Percentiles rank a stretch among this genome's conserved stretches.
phyloP scores from a whole-genome alignment of 2,797 vertebrate species.

The Gambelia wislizenii region DNA sequence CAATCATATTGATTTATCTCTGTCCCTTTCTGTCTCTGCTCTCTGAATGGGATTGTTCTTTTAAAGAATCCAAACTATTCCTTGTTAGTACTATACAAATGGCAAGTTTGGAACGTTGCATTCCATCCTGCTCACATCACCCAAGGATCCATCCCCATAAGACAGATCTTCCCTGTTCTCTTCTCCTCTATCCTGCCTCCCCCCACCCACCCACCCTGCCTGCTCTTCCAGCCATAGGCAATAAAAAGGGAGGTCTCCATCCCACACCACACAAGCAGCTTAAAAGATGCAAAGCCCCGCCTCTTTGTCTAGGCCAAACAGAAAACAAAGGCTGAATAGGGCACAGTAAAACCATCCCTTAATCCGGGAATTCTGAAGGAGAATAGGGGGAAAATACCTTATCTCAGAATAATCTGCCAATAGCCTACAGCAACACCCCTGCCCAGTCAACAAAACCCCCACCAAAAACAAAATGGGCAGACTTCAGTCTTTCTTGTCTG shows the following conservation, averaged over 20 bases:
- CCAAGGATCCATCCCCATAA: background rate
- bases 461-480: background rate
- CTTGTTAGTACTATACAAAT: background rate
- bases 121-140: conserved; percentile 9
- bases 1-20: no score
- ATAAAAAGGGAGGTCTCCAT: background rate
- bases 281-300: background rate
- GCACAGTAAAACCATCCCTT: conserved; percentile 18
- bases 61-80: background rate
- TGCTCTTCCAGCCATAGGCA: background rate
- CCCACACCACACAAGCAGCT: conserved; percentile 18
- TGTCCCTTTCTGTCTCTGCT: no score
- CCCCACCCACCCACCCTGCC: background rate
- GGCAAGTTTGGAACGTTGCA: background rate
- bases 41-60: background rate
- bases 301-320: conserved; percentile 19
- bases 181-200: background rate
- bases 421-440: background rate
- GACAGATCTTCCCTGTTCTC: conserved; percentile 26
- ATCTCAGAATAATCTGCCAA: conserved; percentile 14
- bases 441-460: no score
- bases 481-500: background rate
- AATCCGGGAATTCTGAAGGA: conserved; percentile 25
- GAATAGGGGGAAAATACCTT: background rate
- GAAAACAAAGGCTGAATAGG: conserved; percentile 26